phyloP scores from a whole-genome alignment of 1,140 invertebrate genomes.

The Sycophila sp. region DNA sequence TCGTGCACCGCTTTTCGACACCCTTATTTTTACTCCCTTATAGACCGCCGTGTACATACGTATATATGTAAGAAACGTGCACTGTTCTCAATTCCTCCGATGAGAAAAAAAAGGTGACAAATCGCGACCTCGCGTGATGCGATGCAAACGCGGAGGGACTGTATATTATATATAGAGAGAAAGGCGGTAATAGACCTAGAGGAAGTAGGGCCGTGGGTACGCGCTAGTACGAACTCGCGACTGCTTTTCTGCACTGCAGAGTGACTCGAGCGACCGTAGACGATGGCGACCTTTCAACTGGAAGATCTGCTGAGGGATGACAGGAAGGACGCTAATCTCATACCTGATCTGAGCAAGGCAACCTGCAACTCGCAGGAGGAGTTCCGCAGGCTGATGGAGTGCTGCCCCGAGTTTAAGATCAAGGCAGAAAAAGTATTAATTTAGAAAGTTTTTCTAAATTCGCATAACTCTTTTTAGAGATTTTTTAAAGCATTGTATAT shows the following conservation, averaged over 20 bases:
- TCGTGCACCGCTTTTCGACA: constrained; percentile 20
- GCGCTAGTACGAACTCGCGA: neutral
- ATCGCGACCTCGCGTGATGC: neutral
- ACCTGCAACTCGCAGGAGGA: constrained; percentile 81
- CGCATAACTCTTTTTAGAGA: too few species aligned
- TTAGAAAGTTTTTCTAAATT: too few species aligned
- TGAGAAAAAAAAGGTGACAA: too few species aligned
- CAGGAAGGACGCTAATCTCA: constrained; percentile 84
- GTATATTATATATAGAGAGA: too few species aligned
- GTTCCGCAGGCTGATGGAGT: constrained; percentile 82
- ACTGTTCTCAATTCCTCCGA: neutral
- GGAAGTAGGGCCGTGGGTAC: too few species aligned
- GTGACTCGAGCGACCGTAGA: constrained; percentile 12
- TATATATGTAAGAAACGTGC: neutral
- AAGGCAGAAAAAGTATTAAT: constrained; percentile 80
- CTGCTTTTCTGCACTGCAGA: constrained; percentile 41
- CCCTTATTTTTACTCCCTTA: neutral
- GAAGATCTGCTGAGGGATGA: constrained; percentile 84
- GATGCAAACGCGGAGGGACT: too few species aligned
- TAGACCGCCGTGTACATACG: neutral
- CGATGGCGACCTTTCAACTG: constrained; percentile 73
- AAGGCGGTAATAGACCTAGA: neutral
- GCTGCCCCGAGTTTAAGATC: constrained; percentile 90
- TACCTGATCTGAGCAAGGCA: constrained; percentile 86
- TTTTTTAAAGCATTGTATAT: too few species aligned